These are phyloP conservation scores for Siniperca chuatsi DNA, from an alignment of 2,113 vertebrate genomes.

Conservation along the genomic window DNA sequence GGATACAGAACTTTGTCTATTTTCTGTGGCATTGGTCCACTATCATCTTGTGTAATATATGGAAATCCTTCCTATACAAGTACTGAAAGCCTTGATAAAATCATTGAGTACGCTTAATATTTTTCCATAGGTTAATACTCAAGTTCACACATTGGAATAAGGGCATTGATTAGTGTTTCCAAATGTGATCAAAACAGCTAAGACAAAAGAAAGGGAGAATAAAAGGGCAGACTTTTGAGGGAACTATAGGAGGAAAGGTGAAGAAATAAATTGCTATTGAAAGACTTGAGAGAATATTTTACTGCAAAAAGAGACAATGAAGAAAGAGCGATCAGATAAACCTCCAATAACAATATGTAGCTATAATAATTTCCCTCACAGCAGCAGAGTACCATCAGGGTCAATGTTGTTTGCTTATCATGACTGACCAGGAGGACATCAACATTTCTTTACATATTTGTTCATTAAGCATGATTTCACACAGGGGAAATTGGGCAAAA, in stretches of 20 bases:
- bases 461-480: not conserved
- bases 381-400: not conserved
- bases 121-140: not conserved
- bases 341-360: not conserved
- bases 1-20: not conserved
- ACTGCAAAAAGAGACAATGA: not conserved
- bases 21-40: not conserved
- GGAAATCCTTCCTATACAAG: not conserved
- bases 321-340: not conserved
- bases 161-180: not conserved
- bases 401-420: not conserved
- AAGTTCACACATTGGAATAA: not conserved
- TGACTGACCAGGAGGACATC: not conserved
- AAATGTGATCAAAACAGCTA: not conserved
- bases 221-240: not conserved
- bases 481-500: not conserved
- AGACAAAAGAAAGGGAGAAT: not conserved
- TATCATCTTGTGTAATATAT: not conserved
- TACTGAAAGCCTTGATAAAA: not conserved
- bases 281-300: not conserved
- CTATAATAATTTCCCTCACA: not conserved
- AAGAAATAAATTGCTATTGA: slow-evolving; percentile 1
- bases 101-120: no score
- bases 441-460: not conserved
- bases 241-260: not conserved